These are phyloP conservation scores for Pogoniulus pusillus DNA, from an alignment of 2,797 vertebrate species.

Conservation along the genomic window DNA sequence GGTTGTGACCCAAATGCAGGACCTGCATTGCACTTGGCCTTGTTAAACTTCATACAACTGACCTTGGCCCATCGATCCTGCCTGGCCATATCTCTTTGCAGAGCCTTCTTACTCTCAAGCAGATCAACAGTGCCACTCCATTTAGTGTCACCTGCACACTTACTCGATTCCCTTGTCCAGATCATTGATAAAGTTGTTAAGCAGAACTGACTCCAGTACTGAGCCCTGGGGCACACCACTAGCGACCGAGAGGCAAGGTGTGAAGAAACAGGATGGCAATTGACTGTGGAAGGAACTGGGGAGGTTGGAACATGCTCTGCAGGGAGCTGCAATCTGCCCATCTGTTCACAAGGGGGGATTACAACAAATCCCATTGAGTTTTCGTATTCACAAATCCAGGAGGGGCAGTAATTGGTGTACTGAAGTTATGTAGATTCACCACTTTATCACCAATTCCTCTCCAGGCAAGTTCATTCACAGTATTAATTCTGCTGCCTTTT, in stretches of 20 bases:
- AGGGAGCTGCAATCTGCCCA: slow-evolving; percentile 62
- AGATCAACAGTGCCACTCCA: too few relatives aligned
- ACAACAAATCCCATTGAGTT: slow-evolving; percentile 68
- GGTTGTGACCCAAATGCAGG: too few relatives aligned
- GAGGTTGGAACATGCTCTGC: not conserved
- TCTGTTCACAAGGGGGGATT: slow-evolving; percentile 69
- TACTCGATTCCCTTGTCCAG: too few relatives aligned
- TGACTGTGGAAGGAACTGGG: not conserved
- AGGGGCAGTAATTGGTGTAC: slow-evolving; percentile 66
- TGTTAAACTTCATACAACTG: too few relatives aligned
- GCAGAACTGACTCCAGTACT: too few relatives aligned
- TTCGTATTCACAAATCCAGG: slow-evolving; percentile 47
- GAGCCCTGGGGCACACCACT: too few relatives aligned
- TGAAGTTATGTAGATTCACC: slow-evolving; percentile 41
- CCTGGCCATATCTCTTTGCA: too few relatives aligned
- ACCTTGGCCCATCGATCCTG: too few relatives aligned
- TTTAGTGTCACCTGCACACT: too few relatives aligned
- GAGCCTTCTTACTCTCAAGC: too few relatives aligned
- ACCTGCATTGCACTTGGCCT: too few relatives aligned
- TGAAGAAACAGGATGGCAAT: not conserved
- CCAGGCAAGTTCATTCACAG: not conserved
- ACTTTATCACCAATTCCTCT: slow-evolving; percentile 41
- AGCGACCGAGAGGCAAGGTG: not conserved
- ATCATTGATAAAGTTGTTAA: too few relatives aligned
- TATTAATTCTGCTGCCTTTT: slow-evolving; percentile 2